A percentile compares a stretch with the other conserved stretches of the same genome.
Conservation (phyloP, 53 echinoderm and acorn worm genomes). For the Holothuria leucospilota region DNA sequence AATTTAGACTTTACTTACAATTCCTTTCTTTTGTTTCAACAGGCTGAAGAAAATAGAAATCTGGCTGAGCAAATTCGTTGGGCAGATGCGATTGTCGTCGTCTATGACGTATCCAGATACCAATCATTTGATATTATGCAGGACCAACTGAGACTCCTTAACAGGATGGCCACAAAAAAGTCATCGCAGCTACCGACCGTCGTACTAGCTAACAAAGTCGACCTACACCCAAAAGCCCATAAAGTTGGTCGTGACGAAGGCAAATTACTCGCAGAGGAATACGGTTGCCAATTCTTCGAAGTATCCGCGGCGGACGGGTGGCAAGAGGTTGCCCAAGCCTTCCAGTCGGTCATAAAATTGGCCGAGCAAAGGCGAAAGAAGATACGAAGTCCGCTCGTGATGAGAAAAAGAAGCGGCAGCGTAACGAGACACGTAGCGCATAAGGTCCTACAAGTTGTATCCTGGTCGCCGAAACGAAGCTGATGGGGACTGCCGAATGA, state of each 20-base stretch:
- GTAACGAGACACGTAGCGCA: conserved; percentile 91
- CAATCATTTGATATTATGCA: conserved; percentile 75
- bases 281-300: conserved; percentile 93
- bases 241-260: conserved; percentile 81
- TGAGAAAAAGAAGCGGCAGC: conserved; percentile 83
- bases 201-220: conserved; percentile 87
- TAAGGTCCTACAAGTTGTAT: conserved; percentile 91
- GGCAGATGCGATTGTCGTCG: conserved; percentile 89
- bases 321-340: conserved; percentile 77
- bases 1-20: too few relatives aligned
- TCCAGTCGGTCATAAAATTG: conserved; percentile 75
- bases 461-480: conserved; percentile 79
- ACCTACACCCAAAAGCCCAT: conserved; percentile 75
- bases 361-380: conserved; percentile 72
- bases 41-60: conserved; percentile 66
- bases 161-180: conserved; percentile 64
- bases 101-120: conserved; percentile 87
- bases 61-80: conserved; percentile 79
- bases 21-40: not conserved
- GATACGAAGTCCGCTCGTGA: conserved; percentile 51
- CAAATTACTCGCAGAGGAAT: conserved; percentile 78
- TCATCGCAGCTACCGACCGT: conserved; percentile 80
- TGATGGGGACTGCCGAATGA: conserved; percentile 27
- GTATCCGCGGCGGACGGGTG: conserved; percentile 91
- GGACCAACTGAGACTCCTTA: conserved; percentile 71